Evolutionary conservation across 2,888 invertebrate genomes (phyloP).

Genomic region (Hyppa rectilinea): DNA sequence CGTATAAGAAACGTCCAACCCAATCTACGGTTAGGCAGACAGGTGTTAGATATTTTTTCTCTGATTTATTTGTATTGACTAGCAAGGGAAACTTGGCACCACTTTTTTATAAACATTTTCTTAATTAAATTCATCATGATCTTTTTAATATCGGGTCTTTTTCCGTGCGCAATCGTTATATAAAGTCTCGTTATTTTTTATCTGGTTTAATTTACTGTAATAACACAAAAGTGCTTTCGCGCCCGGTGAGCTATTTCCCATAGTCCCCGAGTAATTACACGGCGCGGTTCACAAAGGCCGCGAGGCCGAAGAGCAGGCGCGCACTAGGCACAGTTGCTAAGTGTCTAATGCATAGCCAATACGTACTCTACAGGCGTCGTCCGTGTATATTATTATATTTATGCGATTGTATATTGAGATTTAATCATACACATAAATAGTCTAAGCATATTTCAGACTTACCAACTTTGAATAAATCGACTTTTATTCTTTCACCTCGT

Average conservation of each 20-base stretch:
- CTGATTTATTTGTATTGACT: slow-evolving; percentile 56
- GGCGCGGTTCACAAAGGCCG: slow-evolving; percentile 83
- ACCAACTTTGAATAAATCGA: slow-evolving; percentile 25
- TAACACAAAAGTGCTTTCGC: slow-evolving; percentile 83
- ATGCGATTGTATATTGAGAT: not conserved
- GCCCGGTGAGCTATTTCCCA: slow-evolving; percentile 86
- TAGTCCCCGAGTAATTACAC: slow-evolving; percentile 89
- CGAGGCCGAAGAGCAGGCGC: slow-evolving; percentile 73
- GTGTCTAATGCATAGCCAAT: slow-evolving; percentile 75
- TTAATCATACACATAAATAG: slow-evolving; percentile 10
- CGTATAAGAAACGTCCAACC: slow-evolving; percentile 73
- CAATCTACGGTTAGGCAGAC: slow-evolving; percentile 68
- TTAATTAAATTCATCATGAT: slow-evolving; percentile 15
- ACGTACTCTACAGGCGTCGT: slow-evolving; percentile 42
- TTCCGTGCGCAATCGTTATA: not conserved
- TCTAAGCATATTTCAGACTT: not conserved
- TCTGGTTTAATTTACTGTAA: slow-evolving; percentile 83
- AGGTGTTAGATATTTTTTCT: slow-evolving; percentile 66
- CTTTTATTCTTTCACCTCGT: slow-evolving; percentile 35
- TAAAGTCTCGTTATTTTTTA: slow-evolving; percentile 55
- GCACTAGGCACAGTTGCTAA: slow-evolving; percentile 57
- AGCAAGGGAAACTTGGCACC: slow-evolving; percentile 24
- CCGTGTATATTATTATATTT: not conserved
- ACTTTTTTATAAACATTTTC: slow-evolving; percentile 11
- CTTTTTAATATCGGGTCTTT: not conserved